These are phyloP conservation scores for Epinotia demarniana DNA, from an alignment of 2,888 invertebrate species.

Conservation along the genomic window DNA sequence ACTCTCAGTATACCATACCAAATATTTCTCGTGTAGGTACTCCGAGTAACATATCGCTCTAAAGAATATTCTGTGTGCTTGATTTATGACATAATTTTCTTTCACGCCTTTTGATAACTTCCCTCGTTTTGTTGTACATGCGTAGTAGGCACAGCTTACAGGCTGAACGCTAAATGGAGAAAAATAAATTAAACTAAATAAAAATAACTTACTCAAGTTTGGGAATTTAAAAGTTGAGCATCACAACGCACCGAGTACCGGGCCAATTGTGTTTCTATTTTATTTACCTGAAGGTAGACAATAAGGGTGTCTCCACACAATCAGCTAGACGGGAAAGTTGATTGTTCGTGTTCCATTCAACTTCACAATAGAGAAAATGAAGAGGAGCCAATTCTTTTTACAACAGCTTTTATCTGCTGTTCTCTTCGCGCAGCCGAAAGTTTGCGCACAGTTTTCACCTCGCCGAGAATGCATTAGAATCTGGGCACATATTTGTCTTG, in stretches of 20 bases:
- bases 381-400: constrained; percentile 79
- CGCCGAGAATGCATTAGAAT: constrained; percentile 74
- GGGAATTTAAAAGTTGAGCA: constrained; percentile 75
- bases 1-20: constrained; percentile 60
- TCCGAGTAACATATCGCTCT: constrained; percentile 66
- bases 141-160: constrained; percentile 52
- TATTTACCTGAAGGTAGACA: constrained; percentile 80
- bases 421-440: constrained; percentile 75
- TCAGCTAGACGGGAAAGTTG: constrained; percentile 77
- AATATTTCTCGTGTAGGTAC: constrained; percentile 69
- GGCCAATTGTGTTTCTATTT: constrained; percentile 73
- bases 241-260: constrained; percentile 72
- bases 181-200: constrained; percentile 53
- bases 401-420: constrained; percentile 74
- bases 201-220: constrained; percentile 63
- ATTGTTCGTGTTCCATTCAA: constrained; percentile 80
- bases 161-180: constrained; percentile 27
- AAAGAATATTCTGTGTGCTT: constrained; percentile 71
- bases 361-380: constrained; percentile 83
- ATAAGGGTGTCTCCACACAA: constrained; percentile 80
- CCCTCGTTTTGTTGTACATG: constrained; percentile 56
- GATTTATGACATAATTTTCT: constrained; percentile 77
- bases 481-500: constrained; percentile 74
- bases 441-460: constrained; percentile 75
- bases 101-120: constrained; percentile 69